Evolutionary conservation across 2,888 invertebrate genomes (phyloP), one percentile per base, ranked within the genome.

Genomic region (Scaptomyza polygonia): DNA sequence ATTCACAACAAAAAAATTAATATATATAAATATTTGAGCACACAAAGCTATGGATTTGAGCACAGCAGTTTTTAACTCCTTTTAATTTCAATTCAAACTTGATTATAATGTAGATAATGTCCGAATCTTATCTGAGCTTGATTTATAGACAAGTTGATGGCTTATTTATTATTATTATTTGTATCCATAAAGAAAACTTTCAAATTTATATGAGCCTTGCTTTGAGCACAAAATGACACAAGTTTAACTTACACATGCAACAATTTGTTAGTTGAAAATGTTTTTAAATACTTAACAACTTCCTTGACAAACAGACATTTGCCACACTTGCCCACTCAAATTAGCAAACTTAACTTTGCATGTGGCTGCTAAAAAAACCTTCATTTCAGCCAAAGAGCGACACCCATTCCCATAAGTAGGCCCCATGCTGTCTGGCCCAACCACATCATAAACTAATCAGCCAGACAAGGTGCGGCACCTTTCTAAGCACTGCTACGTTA

Each of bases 371-470:
- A 9, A n/a, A n/a, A n/a, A n/a, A 27, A 39, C 27, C 55, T 63
- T 42, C 45, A 66, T 21, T 25, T 27, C 42, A 39, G 27, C 18
- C 21, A 32, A 48, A 32, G 34, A 21, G 9, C 49, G n/a, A 6
- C n/a, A 25, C 34, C n/a, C n/a, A 21, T n/a, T 3, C 32, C 21
- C n/a, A n/a, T n/a, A n/a, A 49, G 34, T 34, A 25, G 25, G 36
- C 42, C 39, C 30, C 47, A 21, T 21, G 47, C 12, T 54, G 66
- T 57, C 53, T 61, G 56, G 16, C 43, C 54, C 52, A 56, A 68
- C 75, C 88, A 67, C 72, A 81, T 85, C 86, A 65, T 83, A 76
- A 86, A 72, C 86, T 83, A 72, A 82, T 84, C 84, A 84, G 66
- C 18, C 54, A 67, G 66, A 76, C 57, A 70, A 82, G 86, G 82